A percentile compares a stretch with the other conserved stretches of the same genome.
phyloP scores from a whole-genome alignment of 2,797 vertebrate species.

The Pitangus sulphuratus region DNA sequence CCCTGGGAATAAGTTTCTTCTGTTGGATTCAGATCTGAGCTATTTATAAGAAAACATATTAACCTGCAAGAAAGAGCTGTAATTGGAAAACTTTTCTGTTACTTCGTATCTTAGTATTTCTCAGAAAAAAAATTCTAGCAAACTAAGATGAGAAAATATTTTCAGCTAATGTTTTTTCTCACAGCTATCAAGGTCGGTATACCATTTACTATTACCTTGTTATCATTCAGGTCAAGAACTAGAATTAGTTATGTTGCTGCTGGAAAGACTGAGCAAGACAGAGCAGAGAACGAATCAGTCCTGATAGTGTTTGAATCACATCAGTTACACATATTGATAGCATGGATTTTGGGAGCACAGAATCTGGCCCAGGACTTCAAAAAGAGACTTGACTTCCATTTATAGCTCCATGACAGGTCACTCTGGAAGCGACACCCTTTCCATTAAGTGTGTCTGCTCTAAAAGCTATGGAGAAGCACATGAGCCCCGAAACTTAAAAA shows the following conservation, averaged over 20 bases:
- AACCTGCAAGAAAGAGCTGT: slow-evolving; percentile 28
- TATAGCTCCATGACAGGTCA: slow-evolving; percentile 18
- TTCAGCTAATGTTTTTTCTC: slow-evolving; percentile 15
- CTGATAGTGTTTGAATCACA: not conserved
- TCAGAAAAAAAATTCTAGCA: slow-evolving; percentile 18
- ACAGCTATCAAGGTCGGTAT: not conserved
- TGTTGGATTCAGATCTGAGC: slow-evolving; percentile 17
- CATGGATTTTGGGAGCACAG: not conserved
- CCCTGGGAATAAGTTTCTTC: slow-evolving; percentile 20
- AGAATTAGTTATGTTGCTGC: slow-evolving; percentile 43
- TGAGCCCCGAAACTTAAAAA: not conserved
- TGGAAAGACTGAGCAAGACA: not conserved
- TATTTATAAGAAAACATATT: slow-evolving; percentile 47
- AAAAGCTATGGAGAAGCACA: not conserved
- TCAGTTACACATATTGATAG: not conserved
- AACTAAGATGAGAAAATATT: slow-evolving; percentile 35
- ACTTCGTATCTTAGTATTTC: not conserved
- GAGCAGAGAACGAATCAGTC: not conserved
- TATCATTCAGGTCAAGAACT: slow-evolving; percentile 43
- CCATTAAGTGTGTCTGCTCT: not conserved
- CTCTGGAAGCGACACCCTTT: slow-evolving; percentile 10
- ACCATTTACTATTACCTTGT: slow-evolving; percentile 35
- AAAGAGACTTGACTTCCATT: slow-evolving; percentile 11
- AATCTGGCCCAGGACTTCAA: not conserved
- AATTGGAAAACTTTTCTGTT: slow-evolving; percentile 35